phyloP scores from a whole-genome alignment of 2,888 invertebrate species.

The Drosophila yooni region DNA sequence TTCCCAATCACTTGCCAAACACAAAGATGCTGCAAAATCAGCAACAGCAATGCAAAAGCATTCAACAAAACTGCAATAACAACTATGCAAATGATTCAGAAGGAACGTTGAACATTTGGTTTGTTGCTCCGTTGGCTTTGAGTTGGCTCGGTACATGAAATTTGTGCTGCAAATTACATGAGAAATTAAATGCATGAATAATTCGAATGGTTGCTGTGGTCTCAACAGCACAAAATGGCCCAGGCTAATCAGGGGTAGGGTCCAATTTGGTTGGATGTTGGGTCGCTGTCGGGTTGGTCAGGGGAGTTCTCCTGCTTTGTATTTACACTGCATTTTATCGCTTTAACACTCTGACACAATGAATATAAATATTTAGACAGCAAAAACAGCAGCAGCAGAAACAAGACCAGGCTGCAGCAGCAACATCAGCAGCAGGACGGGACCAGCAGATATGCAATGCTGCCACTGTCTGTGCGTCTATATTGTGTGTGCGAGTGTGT shows the following conservation, averaged over 20 bases:
- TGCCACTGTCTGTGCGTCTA: slow-evolving; percentile 8
- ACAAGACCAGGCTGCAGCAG: slow-evolving; percentile 50
- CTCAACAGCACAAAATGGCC: slow-evolving; percentile 55
- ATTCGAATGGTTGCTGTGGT: slow-evolving; percentile 81
- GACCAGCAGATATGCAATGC: slow-evolving; percentile 63
- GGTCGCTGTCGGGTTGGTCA: background rate
- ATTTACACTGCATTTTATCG: slow-evolving; percentile 81
- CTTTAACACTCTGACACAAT: slow-evolving; percentile 81
- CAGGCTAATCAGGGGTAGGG: slow-evolving; percentile 63
- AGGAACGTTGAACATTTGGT: slow-evolving; percentile 70
- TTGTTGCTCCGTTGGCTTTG: slow-evolving; percentile 62
- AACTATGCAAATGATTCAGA: slow-evolving; percentile 60
- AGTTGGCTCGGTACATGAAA: slow-evolving; percentile 63
- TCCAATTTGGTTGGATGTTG: background rate
- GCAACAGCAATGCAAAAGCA: background rate
- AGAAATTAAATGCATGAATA: slow-evolving; percentile 81
- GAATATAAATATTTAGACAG: slow-evolving; percentile 81
- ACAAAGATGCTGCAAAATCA: slow-evolving; percentile 23
- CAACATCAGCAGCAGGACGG: slow-evolving; percentile 66
- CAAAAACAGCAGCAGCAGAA: slow-evolving; percentile 74
- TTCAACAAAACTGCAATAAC: slow-evolving; percentile 18
- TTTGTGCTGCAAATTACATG: slow-evolving; percentile 77
- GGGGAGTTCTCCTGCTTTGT: slow-evolving; percentile 60
- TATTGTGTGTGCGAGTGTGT: slow-evolving; percentile 3
- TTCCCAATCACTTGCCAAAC: slow-evolving; percentile 45